phyloP scores from a whole-genome alignment of 2,113 vertebrate genomes.

The Carassius carassius region DNA sequence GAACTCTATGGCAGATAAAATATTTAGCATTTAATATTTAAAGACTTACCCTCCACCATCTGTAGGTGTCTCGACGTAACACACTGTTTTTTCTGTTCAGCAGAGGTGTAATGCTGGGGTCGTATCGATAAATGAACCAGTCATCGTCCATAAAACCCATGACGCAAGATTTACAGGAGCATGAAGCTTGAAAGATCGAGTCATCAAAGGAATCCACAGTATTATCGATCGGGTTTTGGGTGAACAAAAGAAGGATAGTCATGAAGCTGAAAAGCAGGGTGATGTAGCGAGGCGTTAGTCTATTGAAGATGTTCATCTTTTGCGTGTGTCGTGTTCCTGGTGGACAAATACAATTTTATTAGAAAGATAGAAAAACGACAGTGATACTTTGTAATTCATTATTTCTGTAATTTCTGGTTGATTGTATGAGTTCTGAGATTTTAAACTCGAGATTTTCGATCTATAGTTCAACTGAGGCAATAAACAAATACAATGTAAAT shows the following conservation, averaged over 20 bases:
- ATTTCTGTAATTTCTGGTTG: background rate
- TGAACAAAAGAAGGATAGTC: background rate
- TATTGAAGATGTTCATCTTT: background rate
- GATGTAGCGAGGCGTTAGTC: background rate
- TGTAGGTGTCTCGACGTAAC: slow-evolving; percentile 82
- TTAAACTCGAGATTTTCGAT: background rate
- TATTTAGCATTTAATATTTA: background rate
- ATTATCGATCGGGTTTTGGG: slow-evolving; percentile 20
- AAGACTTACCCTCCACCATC: slow-evolving; percentile 89
- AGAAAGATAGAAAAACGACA: background rate
- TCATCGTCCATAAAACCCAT: slow-evolving; percentile 63
- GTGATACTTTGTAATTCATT: background rate
- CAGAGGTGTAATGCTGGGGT: slow-evolving; percentile 82
- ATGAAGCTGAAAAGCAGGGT: background rate
- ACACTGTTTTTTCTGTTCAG: slow-evolving; percentile 82
- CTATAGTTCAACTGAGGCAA: background rate
- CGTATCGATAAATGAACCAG: slow-evolving; percentile 88
- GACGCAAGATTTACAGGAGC: slow-evolving; percentile 8
- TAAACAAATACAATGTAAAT: background rate
- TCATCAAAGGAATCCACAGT: slow-evolving; percentile 46
- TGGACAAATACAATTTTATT: background rate
- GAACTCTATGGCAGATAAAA: too few relatives aligned
- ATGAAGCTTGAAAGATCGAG: background rate
- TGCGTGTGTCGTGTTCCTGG: background rate
- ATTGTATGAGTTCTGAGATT: background rate